Conservation (phyloP, 1,140 invertebrate species). For the Charaxes varanes region DNA sequence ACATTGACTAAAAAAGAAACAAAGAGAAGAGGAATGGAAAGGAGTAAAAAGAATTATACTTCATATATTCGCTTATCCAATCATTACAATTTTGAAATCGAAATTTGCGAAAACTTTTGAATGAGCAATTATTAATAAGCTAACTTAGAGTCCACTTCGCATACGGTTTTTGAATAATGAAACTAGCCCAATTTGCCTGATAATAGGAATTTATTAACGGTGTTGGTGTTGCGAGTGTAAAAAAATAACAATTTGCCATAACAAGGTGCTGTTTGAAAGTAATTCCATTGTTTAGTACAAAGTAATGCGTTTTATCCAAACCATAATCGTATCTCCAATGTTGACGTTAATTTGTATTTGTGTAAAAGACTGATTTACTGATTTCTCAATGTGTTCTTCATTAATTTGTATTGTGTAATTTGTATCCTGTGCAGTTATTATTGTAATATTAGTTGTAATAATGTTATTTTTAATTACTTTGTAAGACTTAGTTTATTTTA, state of each 20-base stretch:
- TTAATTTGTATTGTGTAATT: slow-evolving; percentile 26
- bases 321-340: slow-evolving; percentile 16
- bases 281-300: slow-evolving; percentile 42
- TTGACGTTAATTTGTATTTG: slow-evolving; percentile 27
- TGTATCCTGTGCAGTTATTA: slow-evolving; percentile 16
- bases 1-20: too few species aligned
- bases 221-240: background rate
- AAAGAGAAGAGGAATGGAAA: too few species aligned
- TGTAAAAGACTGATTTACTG: slow-evolving; percentile 50
- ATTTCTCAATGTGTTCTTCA: slow-evolving; percentile 39
- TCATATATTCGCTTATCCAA: too few species aligned
- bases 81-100: too few species aligned
- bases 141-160: too few species aligned
- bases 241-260: slow-evolving; percentile 23
- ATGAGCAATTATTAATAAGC: too few species aligned
- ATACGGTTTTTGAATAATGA: too few species aligned
- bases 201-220: background rate
- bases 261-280: slow-evolving; percentile 33
- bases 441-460: slow-evolving; percentile 14
- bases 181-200: too few species aligned
- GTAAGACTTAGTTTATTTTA: background rate
- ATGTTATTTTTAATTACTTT: slow-evolving; percentile 10
- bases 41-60: too few species aligned
- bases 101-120: too few species aligned
- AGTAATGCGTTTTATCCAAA: slow-evolving; percentile 18